Conservation (phyloP, 1,140 invertebrate species). For the Leptopilina boulardi region DNA sequence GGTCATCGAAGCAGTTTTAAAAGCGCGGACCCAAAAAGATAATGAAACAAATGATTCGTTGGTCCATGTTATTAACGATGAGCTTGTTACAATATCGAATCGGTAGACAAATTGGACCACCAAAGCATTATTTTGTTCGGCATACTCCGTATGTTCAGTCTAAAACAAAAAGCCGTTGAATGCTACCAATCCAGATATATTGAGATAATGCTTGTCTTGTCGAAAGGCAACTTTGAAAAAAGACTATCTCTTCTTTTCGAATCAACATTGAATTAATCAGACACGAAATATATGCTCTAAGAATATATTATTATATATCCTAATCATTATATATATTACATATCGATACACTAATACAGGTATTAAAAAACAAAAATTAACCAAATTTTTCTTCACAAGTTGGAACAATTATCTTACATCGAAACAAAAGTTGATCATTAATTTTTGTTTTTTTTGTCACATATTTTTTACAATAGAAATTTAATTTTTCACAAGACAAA, state of each 20-base stretch:
- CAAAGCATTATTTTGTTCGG: conserved; percentile 59
- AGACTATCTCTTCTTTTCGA: conserved; percentile 5
- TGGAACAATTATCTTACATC: no score
- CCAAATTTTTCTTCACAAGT: background rate
- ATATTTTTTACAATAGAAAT: no score
- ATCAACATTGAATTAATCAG: conserved; percentile 25
- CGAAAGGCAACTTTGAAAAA: conserved; percentile 27
- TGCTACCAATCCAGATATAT: conserved; percentile 65
- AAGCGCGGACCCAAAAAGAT: conserved; percentile 51
- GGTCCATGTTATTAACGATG: conserved; percentile 73
- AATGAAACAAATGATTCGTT: conserved; percentile 58
- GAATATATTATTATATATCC: background rate
- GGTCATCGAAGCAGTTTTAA: background rate
- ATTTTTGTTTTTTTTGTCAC: no score
- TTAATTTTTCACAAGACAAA: no score
- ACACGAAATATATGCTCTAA: conserved; percentile 15
- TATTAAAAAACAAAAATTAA: background rate
- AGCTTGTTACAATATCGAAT: conserved; percentile 74
- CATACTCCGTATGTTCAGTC: conserved; percentile 55
- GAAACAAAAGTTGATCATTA: no score
- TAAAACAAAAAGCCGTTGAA: conserved; percentile 58
- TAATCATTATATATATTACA: background rate
- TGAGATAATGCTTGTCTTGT: conserved; percentile 63
- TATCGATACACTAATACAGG: background rate
- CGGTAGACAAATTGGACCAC: conserved; percentile 76